Conservation (phyloP, 2,888 invertebrate species). For the Cotesia congregata region DNA sequence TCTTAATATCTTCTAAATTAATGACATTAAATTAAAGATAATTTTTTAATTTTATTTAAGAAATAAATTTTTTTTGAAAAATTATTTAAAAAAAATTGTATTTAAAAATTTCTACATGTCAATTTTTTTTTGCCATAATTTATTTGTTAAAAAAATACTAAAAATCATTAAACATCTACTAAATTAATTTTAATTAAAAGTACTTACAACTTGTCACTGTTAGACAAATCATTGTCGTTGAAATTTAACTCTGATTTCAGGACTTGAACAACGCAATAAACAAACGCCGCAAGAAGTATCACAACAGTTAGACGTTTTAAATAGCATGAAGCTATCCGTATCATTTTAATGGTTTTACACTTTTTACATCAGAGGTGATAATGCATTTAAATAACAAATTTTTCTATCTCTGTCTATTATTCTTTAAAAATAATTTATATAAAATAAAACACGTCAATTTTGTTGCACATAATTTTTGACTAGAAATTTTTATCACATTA, state of each 20-base stretch:
- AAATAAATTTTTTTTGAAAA: too few relatives aligned
- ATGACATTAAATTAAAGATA: too few relatives aligned
- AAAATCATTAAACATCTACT: background rate
- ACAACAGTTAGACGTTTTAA: conserved; percentile 54
- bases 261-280: conserved; percentile 58
- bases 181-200: conserved; percentile 8
- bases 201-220: conserved; percentile 61
- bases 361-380: conserved; percentile 28
- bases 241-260: conserved; percentile 54
- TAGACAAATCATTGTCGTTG: conserved; percentile 54
- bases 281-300: conserved; percentile 49
- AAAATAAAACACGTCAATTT: background rate
- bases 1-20: too few relatives aligned
- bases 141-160: too few relatives aligned
- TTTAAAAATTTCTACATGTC: too few relatives aligned
- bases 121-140: too few relatives aligned
- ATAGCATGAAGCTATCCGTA: conserved; percentile 59
- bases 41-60: too few relatives aligned
- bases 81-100: too few relatives aligned
- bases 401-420: background rate
- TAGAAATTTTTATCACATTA: too few relatives aligned
- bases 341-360: conserved; percentile 46
- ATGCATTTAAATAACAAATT: background rate
- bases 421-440: background rate
- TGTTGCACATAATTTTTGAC: background rate